Evolutionary conservation across 2,888 invertebrate species (phyloP).

Genomic region (Megaustenia siamemsis): DNA sequence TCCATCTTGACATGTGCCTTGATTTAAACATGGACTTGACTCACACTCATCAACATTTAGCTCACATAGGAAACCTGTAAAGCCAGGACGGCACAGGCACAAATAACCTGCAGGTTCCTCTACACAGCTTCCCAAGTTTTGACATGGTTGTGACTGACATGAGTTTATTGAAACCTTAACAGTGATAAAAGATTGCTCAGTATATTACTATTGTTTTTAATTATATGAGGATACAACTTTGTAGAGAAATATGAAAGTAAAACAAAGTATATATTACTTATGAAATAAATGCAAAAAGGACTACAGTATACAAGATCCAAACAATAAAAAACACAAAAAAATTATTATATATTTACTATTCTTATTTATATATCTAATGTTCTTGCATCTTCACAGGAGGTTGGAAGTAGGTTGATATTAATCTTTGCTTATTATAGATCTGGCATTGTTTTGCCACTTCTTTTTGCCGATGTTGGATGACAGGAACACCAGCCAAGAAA

Average conservation of each 20-base stretch:
- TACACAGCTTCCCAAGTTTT: slow-evolving; percentile 23
- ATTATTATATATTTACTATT: too few relatives aligned
- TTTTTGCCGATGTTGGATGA: too few relatives aligned
- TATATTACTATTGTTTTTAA: slow-evolving; percentile 6
- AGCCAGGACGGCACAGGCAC: slow-evolving; percentile 39
- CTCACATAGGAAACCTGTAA: slow-evolving; percentile 62
- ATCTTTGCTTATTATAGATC: too few relatives aligned
- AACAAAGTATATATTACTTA: background rate
- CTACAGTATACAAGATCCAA: too few relatives aligned
- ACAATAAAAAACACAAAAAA: too few relatives aligned
- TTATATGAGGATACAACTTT: too few relatives aligned
- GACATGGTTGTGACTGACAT: slow-evolving; percentile 23
- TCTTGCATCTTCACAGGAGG: too few relatives aligned
- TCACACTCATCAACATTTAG: slow-evolving; percentile 60
- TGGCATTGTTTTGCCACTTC: too few relatives aligned
- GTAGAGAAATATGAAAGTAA: background rate
- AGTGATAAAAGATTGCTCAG: background rate
- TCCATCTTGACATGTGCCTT: slow-evolving; percentile 59
- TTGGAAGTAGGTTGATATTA: too few relatives aligned
- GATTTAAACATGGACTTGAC: slow-evolving; percentile 61
- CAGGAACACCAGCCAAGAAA: too few relatives aligned
- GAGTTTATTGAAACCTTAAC: slow-evolving; percentile 13
- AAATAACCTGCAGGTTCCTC: background rate
- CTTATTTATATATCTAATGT: too few relatives aligned
- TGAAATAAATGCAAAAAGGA: too few relatives aligned